Conservation (phyloP, 2,113 vertebrate species). For the Callospermophilus lateralis region DNA sequence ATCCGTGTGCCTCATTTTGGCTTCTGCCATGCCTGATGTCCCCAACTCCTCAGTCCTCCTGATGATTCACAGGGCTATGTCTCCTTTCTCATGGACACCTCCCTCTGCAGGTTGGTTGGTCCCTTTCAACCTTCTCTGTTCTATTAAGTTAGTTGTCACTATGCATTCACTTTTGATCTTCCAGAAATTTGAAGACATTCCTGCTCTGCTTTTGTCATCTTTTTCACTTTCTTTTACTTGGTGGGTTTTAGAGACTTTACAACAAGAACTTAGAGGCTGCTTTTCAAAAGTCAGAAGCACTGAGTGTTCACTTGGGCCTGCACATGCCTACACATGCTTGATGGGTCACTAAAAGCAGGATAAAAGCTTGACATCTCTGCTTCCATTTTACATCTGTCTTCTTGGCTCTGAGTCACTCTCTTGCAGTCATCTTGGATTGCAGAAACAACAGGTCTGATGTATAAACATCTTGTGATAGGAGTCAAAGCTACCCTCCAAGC, state of each 20-base stretch:
- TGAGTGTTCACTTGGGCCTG: not conserved
- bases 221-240: not conserved
- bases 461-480: not conserved
- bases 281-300: not conserved
- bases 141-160: not conserved
- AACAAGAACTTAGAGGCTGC: not conserved
- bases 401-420: not conserved
- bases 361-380: not conserved
- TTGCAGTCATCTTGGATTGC: not conserved
- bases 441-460: not conserved
- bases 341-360: not conserved
- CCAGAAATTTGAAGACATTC: not conserved
- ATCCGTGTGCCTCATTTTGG: not conserved
- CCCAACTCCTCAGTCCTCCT: not conserved
- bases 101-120: fast-evolving
- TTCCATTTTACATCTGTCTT: not conserved
- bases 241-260: not conserved
- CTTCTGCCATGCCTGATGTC: not conserved
- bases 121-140: not conserved
- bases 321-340: not conserved
- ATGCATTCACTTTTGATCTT: not conserved
- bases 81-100: not conserved
- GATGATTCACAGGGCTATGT: fast-evolving
- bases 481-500: not conserved
- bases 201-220: not conserved